Base-by-base conservation (phyloP, 2,113 vertebrate species). In the Haemorhous mexicanus region DNA sequence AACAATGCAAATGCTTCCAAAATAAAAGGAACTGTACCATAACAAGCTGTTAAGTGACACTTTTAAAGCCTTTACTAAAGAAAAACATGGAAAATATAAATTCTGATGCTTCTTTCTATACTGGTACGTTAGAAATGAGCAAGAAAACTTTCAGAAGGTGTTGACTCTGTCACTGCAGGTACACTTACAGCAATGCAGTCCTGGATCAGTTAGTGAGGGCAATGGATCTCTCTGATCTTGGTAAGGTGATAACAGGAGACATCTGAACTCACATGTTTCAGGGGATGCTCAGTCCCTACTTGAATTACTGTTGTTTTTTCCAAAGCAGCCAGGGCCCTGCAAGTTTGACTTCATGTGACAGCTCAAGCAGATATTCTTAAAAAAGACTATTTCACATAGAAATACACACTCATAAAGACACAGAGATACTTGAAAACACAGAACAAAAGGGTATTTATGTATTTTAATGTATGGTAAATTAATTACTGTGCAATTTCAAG, bases 271-370 rank as follows among this genome's bases (percentile, higher is more conserved):
- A 77, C 72, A 33, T 35, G 19, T 91, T 87, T 90, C 92, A 61
- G 23, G 21, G 39, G 41, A 62, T 86, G 23, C 13, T 69, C 52
- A 39, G 32, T 62, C 47, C 32, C 53, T 55, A 23, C 24, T 0
- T 84, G 70, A 95, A 91, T 97, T 91, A 64, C 50, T 84, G 37
- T 43, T 76, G 19, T 68, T 89, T 84, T 84, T 88, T 37, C 16
- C 39, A 91, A 56, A 93, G 68, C 44, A 87, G 32, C 16, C 39
- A 91, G 52, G 20, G 37, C 17, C n/a, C 33, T 77, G 41, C n/a
- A 89, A 70, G 39, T 82, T 79, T 84, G 76, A 24, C 76, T 90
- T 75, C 62, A 74, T 59, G 37, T 88, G 87, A 85, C 77, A 94
- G 37, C 43, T 84, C n/a, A 95, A 94, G 52, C 41, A 91, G 30